Evolutionary conservation across 2,113 vertebrate genomes (phyloP).

Genomic region (Ictalurus furcatus): DNA sequence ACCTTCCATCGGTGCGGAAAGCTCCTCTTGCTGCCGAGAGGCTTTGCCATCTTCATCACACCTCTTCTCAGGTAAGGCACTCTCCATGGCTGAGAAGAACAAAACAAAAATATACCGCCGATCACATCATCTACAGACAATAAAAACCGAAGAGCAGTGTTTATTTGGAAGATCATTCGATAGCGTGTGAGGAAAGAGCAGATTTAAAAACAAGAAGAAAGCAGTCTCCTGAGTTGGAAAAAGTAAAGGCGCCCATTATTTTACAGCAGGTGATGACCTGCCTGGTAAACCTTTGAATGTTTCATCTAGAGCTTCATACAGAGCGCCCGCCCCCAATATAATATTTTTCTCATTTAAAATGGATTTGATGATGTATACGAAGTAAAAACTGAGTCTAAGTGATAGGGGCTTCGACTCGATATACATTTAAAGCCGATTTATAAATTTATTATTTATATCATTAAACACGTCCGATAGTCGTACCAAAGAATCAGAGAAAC

Average conservation of each 20-base stretch:
- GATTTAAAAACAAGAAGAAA: not conserved
- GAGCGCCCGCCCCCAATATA: no score
- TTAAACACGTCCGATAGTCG: not conserved
- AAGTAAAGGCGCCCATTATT: not conserved
- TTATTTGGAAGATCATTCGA: not conserved
- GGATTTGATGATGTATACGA: not conserved
- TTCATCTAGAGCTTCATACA: not conserved
- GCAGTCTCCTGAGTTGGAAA: not conserved
- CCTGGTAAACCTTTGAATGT: not conserved
- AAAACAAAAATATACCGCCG: not conserved
- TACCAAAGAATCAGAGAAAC: not conserved
- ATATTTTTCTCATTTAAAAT: not conserved
- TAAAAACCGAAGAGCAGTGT: not conserved
- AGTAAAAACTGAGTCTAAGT: not conserved
- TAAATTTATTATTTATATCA: no score
- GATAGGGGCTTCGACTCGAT: not conserved
- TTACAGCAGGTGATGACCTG: not conserved
- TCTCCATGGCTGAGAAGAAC: constrained; percentile 45
- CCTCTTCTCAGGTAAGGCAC: constrained; percentile 36
- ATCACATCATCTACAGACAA: not conserved
- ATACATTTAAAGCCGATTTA: not conserved
- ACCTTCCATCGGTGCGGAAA: constrained; percentile 40
- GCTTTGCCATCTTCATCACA: constrained; percentile 22
- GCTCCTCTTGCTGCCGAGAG: constrained; percentile 24
- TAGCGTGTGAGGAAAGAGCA: not conserved